Evolutionary conservation across 2,888 invertebrate species (phyloP), one percentile per base, ranked within the genome.

Genomic region (Strigamia maritima): DNA sequence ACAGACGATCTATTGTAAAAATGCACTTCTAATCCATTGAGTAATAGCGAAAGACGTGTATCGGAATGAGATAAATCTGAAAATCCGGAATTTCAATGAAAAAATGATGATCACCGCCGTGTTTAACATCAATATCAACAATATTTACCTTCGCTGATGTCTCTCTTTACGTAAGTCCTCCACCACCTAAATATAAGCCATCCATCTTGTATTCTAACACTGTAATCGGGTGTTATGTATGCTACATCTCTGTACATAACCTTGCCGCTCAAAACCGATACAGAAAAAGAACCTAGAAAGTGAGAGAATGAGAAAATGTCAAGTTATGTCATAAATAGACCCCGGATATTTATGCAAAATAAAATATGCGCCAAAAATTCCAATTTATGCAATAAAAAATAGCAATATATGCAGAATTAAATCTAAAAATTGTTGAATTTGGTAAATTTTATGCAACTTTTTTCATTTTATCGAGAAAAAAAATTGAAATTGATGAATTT

Each of bases 131-230:
- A 16, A 44, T 44, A n/a, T 44, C 2, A 44, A 3, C 14, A 44
- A 44, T 44, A 44, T 44, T 4, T 19, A 95, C 96, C 96, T 91
- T 97, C 97, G 78, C 94, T 94, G 49, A 95, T 93, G 89, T 96
- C 95, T 87, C 95, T 96, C 76, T 95, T 95, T 77, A 96, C 93
- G 86, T 97, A 97, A 44, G 95, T 93, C 81, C 95, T 89, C 98
- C 98, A 99, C 95, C 97, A 99, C 77, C 97, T 90, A 87, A 99
- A 98, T 87, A 98, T 95, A 81, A 97, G 89, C 90, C 96, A 97
- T 1, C 98, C 98, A 88, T 98, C 98, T 86, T 97, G 97, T 82
- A 97, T 91, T 82, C 97, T 90, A 65, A 97, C 87, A 40, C 95
- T 93, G 86, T 93, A 97, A 88, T 99, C 98, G 85, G 94, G 93